Conservation (phyloP, 1,140 invertebrate genomes). For the Heliothis subflexa region DNA sequence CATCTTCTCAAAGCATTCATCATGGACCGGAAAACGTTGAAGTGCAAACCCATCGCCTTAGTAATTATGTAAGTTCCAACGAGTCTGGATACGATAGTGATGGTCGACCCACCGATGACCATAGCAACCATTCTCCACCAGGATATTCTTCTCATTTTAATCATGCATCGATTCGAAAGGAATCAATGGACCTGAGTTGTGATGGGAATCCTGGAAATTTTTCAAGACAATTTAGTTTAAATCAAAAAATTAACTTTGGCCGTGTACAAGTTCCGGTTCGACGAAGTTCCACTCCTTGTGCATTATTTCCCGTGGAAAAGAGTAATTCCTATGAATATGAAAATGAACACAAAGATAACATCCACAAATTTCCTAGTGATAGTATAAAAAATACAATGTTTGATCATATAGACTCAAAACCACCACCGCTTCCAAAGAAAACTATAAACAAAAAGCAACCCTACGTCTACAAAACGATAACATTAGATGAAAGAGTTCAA, state of each 20-base stretch:
- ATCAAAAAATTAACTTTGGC: slow-evolving; percentile 79
- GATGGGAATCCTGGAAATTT: slow-evolving; percentile 71
- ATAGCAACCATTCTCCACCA: slow-evolving; percentile 85
- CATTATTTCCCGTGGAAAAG: slow-evolving; percentile 79
- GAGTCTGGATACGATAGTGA: slow-evolving; percentile 94
- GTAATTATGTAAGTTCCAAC: slow-evolving; percentile 92
- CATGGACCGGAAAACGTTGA: slow-evolving; percentile 71
- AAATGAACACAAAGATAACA: slow-evolving; percentile 64
- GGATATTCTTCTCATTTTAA: slow-evolving; percentile 74
- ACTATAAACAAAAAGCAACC: slow-evolving; percentile 78
- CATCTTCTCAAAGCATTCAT: slow-evolving; percentile 83
- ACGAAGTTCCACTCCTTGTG: slow-evolving; percentile 82
- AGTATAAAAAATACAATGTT: slow-evolving; percentile 63
- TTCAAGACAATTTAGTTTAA: slow-evolving; percentile 80
- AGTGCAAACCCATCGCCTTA: slow-evolving; percentile 86
- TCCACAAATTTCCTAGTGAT: slow-evolving; percentile 59
- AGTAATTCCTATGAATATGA: slow-evolving; percentile 66
- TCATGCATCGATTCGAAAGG: slow-evolving; percentile 57
- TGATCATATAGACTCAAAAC: slow-evolving; percentile 78
- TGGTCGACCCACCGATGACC: slow-evolving; percentile 87
- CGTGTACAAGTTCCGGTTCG: slow-evolving; percentile 77
- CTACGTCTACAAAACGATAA: slow-evolving; percentile 84
- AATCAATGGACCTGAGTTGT: slow-evolving; percentile 57
- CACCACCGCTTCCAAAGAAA: slow-evolving; percentile 83
- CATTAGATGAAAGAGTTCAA: slow-evolving; percentile 83